phyloP scores from a whole-genome alignment of 2,113 vertebrate species.

The Mandrillus leucophaeus region DNA sequence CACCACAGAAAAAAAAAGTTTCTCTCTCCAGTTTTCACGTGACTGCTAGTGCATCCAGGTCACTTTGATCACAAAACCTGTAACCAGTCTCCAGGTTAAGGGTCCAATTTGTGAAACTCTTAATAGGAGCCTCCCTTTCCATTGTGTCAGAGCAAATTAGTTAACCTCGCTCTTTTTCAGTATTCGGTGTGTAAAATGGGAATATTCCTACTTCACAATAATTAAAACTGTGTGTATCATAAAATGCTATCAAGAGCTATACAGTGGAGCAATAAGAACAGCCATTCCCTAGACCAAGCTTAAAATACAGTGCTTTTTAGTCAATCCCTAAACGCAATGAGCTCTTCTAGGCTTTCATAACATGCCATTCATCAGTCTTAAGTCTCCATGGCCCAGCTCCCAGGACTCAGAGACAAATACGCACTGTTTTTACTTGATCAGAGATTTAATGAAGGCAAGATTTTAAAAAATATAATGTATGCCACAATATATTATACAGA shows the following conservation, averaged over 20 bases:
- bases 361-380: background rate
- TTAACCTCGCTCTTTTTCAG: background rate
- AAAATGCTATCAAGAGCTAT: background rate
- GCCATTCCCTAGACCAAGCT: background rate
- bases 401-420: background rate
- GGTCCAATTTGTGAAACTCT: background rate
- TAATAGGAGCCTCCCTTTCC: accelerated
- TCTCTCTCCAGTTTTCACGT: too few species aligned
- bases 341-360: accelerated
- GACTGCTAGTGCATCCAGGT: accelerated
- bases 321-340: accelerated
- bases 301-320: accelerated
- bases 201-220: background rate
- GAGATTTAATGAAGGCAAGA: background rate
- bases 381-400: too few species aligned
- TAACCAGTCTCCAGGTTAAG: too few species aligned
- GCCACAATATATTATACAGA: background rate
- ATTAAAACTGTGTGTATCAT: background rate
- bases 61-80: too few species aligned
- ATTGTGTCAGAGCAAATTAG: accelerated
- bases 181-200: background rate
- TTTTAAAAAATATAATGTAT: background rate
- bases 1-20: too few species aligned
- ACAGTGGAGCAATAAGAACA: accelerated
- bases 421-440: background rate